Base-by-base conservation (phyloP, 2,113 vertebrate species). In the Podiceps cristatus region DNA sequence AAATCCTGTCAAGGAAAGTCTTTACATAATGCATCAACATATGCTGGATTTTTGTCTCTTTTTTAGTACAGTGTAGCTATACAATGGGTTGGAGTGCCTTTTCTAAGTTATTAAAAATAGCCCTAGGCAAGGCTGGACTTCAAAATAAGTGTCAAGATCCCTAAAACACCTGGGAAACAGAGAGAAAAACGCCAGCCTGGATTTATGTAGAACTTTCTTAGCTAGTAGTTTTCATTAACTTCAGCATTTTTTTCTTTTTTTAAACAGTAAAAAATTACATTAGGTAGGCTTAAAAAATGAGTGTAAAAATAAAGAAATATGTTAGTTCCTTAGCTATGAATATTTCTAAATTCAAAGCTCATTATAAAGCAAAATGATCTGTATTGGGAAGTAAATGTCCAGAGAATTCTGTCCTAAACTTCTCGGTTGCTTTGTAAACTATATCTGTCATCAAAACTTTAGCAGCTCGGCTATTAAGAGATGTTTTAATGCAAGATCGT, bases 1-100 rank as follows among this genome's bases (percentile, higher is more conserved):
- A 93, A 90, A 97, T 96, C 89, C 35, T 97, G 97, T 98, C 97
- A 98, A 96, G 93, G 91, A 68, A 97, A 94, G 84, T 97, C 95
- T 97, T 98, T 97, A 97, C 97, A 98, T 98, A 98, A 98, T 97
- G 95, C 95, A 97, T 98, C 87, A 97, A 86, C 96, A 97, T 97
- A 96, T 97, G 93, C 85, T 96, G 88, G 63, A 63, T 16, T 71
- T 96, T 95, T 92, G 76, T 82, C 69, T 97, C 82, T 76, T 86
- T 96, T 92, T 95, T 81, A 75, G 90, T 90, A 63, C 44, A 37
- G 66, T 73, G 72, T 88, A 74, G 67, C 84, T 91, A 50, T 85
- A 96, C 89, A 96, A 86, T 94, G 82, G 58, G 14, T 86, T 93
- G 58, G 55, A 86, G 22, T 91, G 62, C 10, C 60, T 92, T 94